Base-by-base conservation (phyloP, 2,888 invertebrate species). In the Athripsodes cinereus region DNA sequence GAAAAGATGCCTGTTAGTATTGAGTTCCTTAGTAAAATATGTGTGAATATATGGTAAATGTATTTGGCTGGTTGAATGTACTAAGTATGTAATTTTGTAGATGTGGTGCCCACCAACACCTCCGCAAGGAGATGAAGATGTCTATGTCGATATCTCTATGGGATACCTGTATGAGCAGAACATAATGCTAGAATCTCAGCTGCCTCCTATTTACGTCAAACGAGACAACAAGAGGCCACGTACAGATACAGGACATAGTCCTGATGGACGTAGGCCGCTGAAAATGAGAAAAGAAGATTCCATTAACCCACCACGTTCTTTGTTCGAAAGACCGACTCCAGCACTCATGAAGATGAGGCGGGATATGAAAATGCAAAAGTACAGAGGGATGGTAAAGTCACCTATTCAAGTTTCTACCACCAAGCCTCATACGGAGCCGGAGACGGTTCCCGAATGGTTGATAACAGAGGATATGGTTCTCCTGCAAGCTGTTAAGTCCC, bases 101-200 rank as follows among this genome's bases (percentile, higher is more conserved):
- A 86, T 94, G 81, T 98, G 97, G 96, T 87, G 92, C 66, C 97
- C 97, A 55, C 97, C 96, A 58, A 97, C 97, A 19, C 97, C 97
- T 59, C 96, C 97, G 11, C 87, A 90, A 71, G 91, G 92, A 71
- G 95, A 95, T 68, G 87, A 88, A 69, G 97, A 97, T 73, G 81
- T 95, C 58, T 95, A 95, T 78, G 86, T 93, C 65, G 96, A 97
- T 72, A 83, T 85, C 66, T 87, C 90, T 61, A 76, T 93, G 72
- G 83, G 87, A 62, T 90, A 92, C 70, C 82, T 96, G 62, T 97
- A 97, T 75, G 90, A 94, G 61, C 76, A 82, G 65, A 78, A 78
- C 18, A 79, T 78, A 44, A 90, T 93, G 82, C 78, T 88, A 8
- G 96, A 93, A 69, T 78, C 86, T 1, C 86, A 88, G 68, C 74